Evolutionary conservation across 1,140 invertebrate genomes (phyloP), one percentile per base, ranked within the genome.

Genomic region (Onthophagus taurus): DNA sequence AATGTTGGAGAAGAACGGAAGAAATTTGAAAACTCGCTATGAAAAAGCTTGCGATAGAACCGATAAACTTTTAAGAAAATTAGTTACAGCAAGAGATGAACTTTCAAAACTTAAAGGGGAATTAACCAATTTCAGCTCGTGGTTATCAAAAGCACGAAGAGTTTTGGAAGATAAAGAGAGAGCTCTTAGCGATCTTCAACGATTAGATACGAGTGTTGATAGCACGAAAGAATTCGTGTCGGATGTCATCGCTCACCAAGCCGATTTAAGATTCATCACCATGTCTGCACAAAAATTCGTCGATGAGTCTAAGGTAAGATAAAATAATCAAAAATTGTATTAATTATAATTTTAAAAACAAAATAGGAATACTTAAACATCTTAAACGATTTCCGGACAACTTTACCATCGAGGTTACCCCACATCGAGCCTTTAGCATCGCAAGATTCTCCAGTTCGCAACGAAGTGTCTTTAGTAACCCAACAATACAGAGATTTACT

Each of bases 221-320:
- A 76, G 77, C 8, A 82, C 83, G 2, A 76, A 85, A 23, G 85
- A 89, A 48, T 91, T 97, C 65, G 81, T 90, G n/a, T 85, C 81
- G 42, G 91, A 97, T 65, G 88, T 96, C 0, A 91, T 95, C 53
- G 83, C 89, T 2, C 91, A 95, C 59, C 89, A 95, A 65, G 92
- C 89, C 1, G 92, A 97, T 68, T 67, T 95, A 2, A 72, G 91
- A 17, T 96, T 94, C 61, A 90, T 95, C 44, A 91, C 89, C 1
- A 93, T 96, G 83, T 81, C 88, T 1, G 89, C 88, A 0, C 89
- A 95, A 67, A 94, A 94, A 65, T 96, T 94, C 64, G 77, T 92
- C 24, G 89, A 94, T 56, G 89, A 95, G 63, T 88, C 87, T 57
- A 92, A 90, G 67, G 79, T 81, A 61, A 13, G 17, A 16, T 11